Percentiles rank a stretch among this genome's conserved stretches.
These are phyloP conservation scores for Tadarida brasiliensis DNA, from an alignment of 2,797 vertebrate species.

Conservation along the genomic window DNA sequence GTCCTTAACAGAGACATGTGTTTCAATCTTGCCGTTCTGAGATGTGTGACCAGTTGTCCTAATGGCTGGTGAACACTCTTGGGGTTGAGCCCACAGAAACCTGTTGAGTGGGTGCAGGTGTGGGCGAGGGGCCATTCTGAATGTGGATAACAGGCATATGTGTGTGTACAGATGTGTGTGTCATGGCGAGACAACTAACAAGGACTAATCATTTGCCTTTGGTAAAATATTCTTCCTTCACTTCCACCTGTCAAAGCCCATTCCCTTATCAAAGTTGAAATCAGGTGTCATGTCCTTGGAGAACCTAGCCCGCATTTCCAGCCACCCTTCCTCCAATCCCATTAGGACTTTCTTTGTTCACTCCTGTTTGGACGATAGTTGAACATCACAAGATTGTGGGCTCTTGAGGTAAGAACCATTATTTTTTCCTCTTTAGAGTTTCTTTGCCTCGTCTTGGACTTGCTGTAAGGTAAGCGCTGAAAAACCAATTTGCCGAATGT, in stretches of 20 bases:
- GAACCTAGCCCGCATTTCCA: not conserved
- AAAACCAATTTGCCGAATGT: not conserved
- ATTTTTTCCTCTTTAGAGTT: not conserved
- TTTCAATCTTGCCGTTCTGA: conserved; percentile 38
- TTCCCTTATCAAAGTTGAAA: conserved; percentile 44
- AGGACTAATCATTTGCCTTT: conserved; percentile 39
- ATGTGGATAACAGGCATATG: not conserved
- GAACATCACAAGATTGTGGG: not conserved
- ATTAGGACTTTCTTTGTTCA: not conserved
- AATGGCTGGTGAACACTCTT: not conserved
- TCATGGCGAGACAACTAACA: not conserved
- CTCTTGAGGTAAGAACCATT: conserved; percentile 28
- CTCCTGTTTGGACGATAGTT: not conserved
- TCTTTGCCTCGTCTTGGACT: conserved; percentile 19
- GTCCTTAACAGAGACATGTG: conserved; percentile 34
- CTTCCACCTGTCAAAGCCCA: conserved; percentile 34
- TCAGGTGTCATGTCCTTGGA: not conserved
- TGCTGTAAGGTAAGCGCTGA: not conserved
- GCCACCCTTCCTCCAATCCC: not conserved
- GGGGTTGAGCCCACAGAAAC: not conserved
- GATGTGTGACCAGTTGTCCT: conserved; percentile 19
- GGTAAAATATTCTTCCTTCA: conserved; percentile 58
- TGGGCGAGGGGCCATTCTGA: not conserved
- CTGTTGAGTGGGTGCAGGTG: conserved; percentile 32
- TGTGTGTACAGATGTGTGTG: not conserved